Evolutionary conservation across 1,140 invertebrate genomes (phyloP), one percentile per base, ranked within the genome.

Genomic region (Neotoxoptera formosana): DNA sequence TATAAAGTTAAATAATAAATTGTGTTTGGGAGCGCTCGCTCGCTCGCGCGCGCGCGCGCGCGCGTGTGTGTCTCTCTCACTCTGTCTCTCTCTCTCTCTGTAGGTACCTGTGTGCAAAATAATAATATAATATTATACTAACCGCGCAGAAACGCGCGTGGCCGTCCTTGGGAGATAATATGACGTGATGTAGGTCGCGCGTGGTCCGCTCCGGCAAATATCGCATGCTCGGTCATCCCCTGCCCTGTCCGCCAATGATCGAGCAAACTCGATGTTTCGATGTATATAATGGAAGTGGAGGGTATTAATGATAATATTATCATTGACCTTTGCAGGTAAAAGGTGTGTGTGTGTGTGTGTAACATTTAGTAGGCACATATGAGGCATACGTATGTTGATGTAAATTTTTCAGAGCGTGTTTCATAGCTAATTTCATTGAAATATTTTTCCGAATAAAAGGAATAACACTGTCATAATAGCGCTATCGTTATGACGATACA

Each of bases 161-260:
- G 81, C 36, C 76, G 90, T 91, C 90, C 90, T 83, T 83, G 67
- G 45, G n/a, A 41, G n/a, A n/a, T n/a, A n/a, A 25, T 36, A 48
- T 91, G 90, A 76, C 45, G 47, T 81, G 67, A 91, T 91, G 60
- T 91, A 83, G 90, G 90, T 91, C 90, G 45, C 90, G 67, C 67
- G 67, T 83, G 76, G 90, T 83, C 45, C 90, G 90, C 20, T 45
- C 41, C 41, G 56, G 7, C 41, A 67, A 56, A 56, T 60, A 45
- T n/a, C 23, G 56, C 30, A 3, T n/a, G 67, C 45, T 53, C 17
- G 60, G 90, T 47, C 60, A 67, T 81, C 90, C 45, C 45, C 90
- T 76, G n/a, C 60, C 60, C n/a, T n/a, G 17, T 76, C 17, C 6
- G n/a, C 23, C 60, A n/a, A n/a, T 76, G 30, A n/a, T n/a, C 60